phyloP scores from a whole-genome alignment of 2,113 vertebrate species.

The Seriola aureovittata region DNA sequence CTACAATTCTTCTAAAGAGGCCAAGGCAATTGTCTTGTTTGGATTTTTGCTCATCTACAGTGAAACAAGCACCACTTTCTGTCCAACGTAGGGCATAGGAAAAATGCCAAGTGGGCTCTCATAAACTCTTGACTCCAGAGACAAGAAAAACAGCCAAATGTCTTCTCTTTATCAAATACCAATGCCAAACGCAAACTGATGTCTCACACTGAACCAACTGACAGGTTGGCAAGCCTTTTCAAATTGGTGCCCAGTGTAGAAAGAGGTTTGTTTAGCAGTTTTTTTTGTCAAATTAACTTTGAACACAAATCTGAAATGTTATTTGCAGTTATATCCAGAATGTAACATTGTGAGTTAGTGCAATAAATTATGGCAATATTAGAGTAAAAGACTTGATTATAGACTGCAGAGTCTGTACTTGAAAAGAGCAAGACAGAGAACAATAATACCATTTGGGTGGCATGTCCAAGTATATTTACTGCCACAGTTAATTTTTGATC shows the following conservation, averaged over 20 bases:
- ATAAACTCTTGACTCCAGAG: not conserved
- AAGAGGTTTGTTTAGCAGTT: not conserved
- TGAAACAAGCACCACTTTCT: not conserved
- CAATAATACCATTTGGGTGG: not conserved
- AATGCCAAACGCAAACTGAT: not conserved
- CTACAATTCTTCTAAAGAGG: not conserved
- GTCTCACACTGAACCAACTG: not conserved
- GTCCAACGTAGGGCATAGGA: not conserved
- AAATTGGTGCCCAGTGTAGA: not conserved
- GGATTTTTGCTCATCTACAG: not conserved
- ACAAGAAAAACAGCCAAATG: not conserved
- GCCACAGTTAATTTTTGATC: conserved; percentile 12
- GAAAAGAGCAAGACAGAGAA: conserved; percentile 3
- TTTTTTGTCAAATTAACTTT: not conserved
- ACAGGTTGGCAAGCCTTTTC: not conserved
- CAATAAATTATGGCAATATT: not conserved
- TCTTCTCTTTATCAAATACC: not conserved
- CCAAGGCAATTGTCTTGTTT: not conserved
- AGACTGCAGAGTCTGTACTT: conserved; percentile 5
- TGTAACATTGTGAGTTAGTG: not conserved
- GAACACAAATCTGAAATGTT: not conserved
- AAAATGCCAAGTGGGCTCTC: not conserved
- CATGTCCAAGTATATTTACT: conserved; percentile 34
- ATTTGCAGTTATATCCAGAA: not conserved
- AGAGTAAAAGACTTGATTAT: not conserved